These are phyloP conservation scores for Trichogramma pretiosum DNA, from an alignment of 1,140 invertebrate species.

Conservation along the genomic window DNA sequence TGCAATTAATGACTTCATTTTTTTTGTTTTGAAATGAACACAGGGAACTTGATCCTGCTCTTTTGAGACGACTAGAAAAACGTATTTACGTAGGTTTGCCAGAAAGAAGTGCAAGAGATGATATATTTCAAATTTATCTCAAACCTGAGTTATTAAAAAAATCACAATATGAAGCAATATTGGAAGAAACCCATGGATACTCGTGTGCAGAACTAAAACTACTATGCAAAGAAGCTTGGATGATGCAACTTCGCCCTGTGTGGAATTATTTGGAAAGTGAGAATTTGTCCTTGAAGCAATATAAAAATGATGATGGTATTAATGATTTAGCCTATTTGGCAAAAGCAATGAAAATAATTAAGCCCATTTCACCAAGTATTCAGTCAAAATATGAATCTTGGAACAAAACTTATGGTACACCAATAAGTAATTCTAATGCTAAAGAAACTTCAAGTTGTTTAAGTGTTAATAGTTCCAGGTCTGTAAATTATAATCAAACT, in stretches of 20 bases:
- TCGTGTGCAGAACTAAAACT: conserved; percentile 82
- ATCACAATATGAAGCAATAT: conserved; percentile 48
- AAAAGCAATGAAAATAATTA: conserved; percentile 24
- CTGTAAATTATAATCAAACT: too few relatives aligned
- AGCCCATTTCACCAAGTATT: conserved; percentile 26
- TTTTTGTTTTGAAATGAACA: conserved; percentile 17
- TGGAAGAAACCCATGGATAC: conserved; percentile 63
- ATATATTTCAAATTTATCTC: conserved; percentile 56
- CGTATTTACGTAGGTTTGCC: conserved; percentile 75
- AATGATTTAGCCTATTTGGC: conserved; percentile 21
- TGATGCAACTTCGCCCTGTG: conserved; percentile 48
- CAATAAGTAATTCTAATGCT: too few relatives aligned
- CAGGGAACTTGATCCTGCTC: conserved; percentile 81
- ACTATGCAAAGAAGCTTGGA: conserved; percentile 79
- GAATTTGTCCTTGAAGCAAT: conserved; percentile 23
- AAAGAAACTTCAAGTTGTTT: too few relatives aligned
- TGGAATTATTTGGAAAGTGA: conserved; percentile 28
- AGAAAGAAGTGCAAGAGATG: conserved; percentile 50
- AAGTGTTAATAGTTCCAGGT: too few relatives aligned
- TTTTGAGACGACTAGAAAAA: conserved; percentile 82
- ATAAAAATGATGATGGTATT: conserved; percentile 23
- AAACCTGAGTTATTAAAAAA: conserved; percentile 32
- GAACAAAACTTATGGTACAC: conserved; percentile 26
- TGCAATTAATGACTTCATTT: not conserved
- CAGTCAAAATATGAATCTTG: conserved; percentile 30